A percentile compares a stretch with the other conserved stretches of the same genome.
Conservation (phyloP, 35 echinoderm and acorn worm genomes). For the Patiria miniata region DNA sequence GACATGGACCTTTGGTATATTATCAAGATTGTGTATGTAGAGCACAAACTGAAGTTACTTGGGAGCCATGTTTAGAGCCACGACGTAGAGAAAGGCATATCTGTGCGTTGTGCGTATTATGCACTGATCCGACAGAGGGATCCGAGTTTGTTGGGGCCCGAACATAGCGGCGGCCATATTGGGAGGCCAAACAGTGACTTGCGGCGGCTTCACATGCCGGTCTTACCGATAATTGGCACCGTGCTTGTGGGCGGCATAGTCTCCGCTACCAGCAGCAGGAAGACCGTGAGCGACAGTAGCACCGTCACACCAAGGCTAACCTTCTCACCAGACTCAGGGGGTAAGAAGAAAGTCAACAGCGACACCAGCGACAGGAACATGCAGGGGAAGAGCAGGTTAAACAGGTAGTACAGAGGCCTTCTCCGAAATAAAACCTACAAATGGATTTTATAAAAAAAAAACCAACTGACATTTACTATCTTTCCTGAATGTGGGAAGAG, state of each 20-base stretch:
- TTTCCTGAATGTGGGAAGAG: not conserved
- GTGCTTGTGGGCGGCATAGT: slow-evolving; percentile 94
- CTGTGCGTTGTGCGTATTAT: too few relatives aligned
- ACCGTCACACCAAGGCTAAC: slow-evolving; percentile 92
- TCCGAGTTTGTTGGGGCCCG: too few relatives aligned
- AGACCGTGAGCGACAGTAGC: slow-evolving; percentile 84
- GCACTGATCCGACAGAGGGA: too few relatives aligned
- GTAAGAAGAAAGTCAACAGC: slow-evolving; percentile 89
- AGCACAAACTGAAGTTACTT: too few relatives aligned
- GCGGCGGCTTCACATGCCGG: too few relatives aligned
- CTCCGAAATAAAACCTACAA: slow-evolving; percentile 68
- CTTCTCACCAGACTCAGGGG: slow-evolving; percentile 92
- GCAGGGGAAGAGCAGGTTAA: slow-evolving; percentile 86
- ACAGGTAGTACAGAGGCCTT: slow-evolving; percentile 87
- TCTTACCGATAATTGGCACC: slow-evolving; percentile 86
- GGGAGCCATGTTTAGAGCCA: too few relatives aligned
- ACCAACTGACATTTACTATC: not conserved
- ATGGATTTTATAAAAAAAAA: not conserved
- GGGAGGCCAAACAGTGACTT: too few relatives aligned
- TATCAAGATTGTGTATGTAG: too few relatives aligned
- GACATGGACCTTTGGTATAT: too few relatives aligned
- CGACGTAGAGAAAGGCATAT: too few relatives aligned
- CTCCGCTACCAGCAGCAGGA: slow-evolving; percentile 85
- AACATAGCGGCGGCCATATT: too few relatives aligned
- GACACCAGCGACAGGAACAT: slow-evolving; percentile 88